Conservation (phyloP, 2,113 vertebrate genomes). For the Rattus norvegicus region GRCr8 NC_086023.1:156340001-156340500, state of each 20-base stretch:
- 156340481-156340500: background rate
- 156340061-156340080: background rate
- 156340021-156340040: background rate
- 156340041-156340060: background rate
- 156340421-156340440: background rate
- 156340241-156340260: too few species aligned
- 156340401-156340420: too few species aligned
- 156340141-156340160: background rate
- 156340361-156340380: background rate
- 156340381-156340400: background rate
- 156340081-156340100: background rate
- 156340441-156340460: background rate
- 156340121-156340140: background rate
- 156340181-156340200: background rate
- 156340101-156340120: background rate
- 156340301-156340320: background rate
- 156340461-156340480: background rate
- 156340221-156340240: background rate
- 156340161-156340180: background rate
- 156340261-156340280: background rate
- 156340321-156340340: fast-evolving
- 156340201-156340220: background rate
- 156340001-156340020: background rate
- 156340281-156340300: background rate
- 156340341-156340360: background rate